phyloP scores from a whole-genome alignment of 2,797 vertebrate species.

The Microcaecilia unicolor region DNA sequence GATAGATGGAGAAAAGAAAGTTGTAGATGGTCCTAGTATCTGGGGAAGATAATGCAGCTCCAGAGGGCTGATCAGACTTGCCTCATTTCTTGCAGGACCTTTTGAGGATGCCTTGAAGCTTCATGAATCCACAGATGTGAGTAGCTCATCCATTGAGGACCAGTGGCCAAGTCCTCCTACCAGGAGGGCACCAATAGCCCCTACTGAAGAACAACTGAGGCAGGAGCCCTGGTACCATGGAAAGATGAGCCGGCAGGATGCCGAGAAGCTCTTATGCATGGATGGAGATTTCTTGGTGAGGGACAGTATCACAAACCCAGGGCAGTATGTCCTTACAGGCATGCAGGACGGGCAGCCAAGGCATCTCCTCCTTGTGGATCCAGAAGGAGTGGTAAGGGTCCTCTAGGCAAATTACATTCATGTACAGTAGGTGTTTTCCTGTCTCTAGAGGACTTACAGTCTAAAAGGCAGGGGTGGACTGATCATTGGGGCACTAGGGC shows the following conservation, averaged over 20 bases:
- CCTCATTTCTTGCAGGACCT: slow-evolving; percentile 58
- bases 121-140: slow-evolving; percentile 59
- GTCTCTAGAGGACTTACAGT: too few species aligned
- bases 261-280: slow-evolving; percentile 74
- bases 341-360: slow-evolving; percentile 89
- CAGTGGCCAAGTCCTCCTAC: slow-evolving; percentile 86
- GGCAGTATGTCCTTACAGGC: slow-evolving; percentile 92
- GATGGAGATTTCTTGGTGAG: slow-evolving; percentile 92
- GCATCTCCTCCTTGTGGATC: slow-evolving; percentile 91
- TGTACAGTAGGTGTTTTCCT: too few species aligned
- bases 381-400: slow-evolving; percentile 88
- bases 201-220: slow-evolving; percentile 87
- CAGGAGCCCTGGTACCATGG: slow-evolving; percentile 91
- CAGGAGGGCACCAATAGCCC: slow-evolving; percentile 80
- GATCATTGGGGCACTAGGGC: too few species aligned
- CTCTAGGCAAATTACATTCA: too few species aligned
- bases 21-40: too few species aligned
- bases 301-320: slow-evolving; percentile 87
- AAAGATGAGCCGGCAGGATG: slow-evolving; percentile 83
- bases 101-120: slow-evolving; percentile 92
- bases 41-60: too few species aligned
- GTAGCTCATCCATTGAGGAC: slow-evolving; percentile 59
- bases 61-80: too few species aligned
- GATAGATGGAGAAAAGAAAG: too few species aligned
- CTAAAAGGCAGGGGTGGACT: too few species aligned